These are phyloP conservation scores for Chunga burmeisteri DNA, from an alignment of 2,113 vertebrate species.

Conservation along the genomic window DNA sequence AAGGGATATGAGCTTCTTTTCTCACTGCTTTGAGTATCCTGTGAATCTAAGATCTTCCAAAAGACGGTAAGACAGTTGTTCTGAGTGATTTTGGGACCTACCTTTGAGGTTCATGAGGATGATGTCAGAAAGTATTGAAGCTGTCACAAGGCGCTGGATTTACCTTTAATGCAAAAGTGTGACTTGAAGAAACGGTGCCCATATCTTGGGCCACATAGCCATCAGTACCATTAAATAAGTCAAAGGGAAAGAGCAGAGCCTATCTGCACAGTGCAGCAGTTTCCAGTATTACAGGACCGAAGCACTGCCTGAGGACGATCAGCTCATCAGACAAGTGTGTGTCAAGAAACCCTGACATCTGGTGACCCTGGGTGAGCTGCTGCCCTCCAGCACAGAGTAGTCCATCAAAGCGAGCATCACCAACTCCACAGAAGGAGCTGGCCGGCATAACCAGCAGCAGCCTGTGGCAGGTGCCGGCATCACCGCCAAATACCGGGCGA, in stretches of 20 bases:
- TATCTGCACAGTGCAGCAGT: neutral
- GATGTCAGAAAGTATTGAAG: neutral
- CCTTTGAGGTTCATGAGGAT: neutral
- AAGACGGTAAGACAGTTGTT: neutral
- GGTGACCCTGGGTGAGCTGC: neutral
- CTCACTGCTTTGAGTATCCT: no score
- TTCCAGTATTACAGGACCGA: neutral
- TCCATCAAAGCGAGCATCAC: neutral
- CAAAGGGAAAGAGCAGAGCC: neutral
- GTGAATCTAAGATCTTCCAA: neutral
- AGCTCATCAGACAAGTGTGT: neutral
- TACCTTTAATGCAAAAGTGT: neutral
- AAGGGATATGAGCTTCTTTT: neutral
- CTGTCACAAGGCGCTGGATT: neutral
- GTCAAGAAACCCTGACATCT: neutral
- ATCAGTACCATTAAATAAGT: neutral
- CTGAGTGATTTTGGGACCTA: neutral
- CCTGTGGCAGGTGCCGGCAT: neutral
- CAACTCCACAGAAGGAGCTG: neutral
- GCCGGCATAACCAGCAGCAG: neutral
- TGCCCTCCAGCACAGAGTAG: neutral
- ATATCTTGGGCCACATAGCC: rapidly evolving
- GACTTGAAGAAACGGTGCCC: neutral
- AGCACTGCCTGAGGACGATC: neutral
- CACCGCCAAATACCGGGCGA: neutral